Evolutionary conservation across 92 coral and sea anemone species (phyloP), one percentile per base, ranked within the genome.

Genomic region (Metridium senile): DNA sequence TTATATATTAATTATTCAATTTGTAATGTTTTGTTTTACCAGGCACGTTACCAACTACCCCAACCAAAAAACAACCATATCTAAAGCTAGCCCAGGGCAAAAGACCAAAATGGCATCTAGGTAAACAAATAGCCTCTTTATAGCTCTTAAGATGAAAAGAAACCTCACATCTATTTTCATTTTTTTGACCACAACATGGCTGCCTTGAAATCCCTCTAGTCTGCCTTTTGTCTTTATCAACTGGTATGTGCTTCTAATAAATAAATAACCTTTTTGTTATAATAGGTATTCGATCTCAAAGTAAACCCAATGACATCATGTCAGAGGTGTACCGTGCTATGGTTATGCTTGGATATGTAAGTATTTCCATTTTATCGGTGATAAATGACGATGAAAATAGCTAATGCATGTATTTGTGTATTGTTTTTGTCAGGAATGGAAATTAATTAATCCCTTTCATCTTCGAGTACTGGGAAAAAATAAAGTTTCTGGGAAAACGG

Each of bases 41-140:
- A 23, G 59, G 19, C 25, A 3, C 66, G 26, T 43, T 70, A 57
- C 97, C 93, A 6, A 86, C 99, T 25, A 87, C 96, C 56, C 99
- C 99, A 9, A 82, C 97, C 8, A 95, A 92, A 58, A 92, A 92
- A 68, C 80, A 84, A 65, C 99, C 97, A 0, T 95, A 92, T 52
- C 86, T 89, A 30, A 89, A 93, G 77, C 67, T 95, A 29, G 97
- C 99, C 1, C 90, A 79, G 27, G 97, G 97, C 56, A 95, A 89
- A 61, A 86, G 97, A 82, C 97, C 99, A 26, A 95, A 95, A 43
- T 95, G 99, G 99, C 99, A 95, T 82, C 85, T 95, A 81, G 99
- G 98, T 93, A 7, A 23, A 53, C 56, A 53, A 70, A 70, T 23
- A 57, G 34, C 23, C 26, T 10, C 68, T 11, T 13, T 10, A 26